Evolutionary conservation across 2,888 invertebrate genomes (phyloP).

Genomic region (Mythimna impura): DNA sequence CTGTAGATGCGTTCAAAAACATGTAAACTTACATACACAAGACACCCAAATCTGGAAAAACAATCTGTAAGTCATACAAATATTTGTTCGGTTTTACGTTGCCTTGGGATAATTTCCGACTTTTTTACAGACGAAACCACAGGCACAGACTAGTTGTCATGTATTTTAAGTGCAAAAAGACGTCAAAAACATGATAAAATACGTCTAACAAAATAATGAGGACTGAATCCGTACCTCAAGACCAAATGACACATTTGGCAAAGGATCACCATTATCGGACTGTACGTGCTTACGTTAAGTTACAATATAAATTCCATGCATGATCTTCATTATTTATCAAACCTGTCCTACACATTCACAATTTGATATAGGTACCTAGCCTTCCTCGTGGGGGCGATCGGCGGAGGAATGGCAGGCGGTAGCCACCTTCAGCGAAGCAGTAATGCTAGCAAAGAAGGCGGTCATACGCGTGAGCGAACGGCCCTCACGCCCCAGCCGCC

Average conservation of each 20-base stretch:
- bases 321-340: conserved; percentile 3
- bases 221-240: conserved; percentile 9
- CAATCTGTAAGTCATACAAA: not conserved
- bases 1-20: too few species aligned
- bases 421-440: too few species aligned
- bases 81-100: not conserved
- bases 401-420: too few species aligned
- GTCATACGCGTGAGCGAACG: too few species aligned
- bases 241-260: conserved; percentile 59
- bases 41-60: not conserved
- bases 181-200: not conserved
- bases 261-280: conserved; percentile 1
- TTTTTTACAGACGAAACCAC: too few species aligned
- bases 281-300: conserved; percentile 11
- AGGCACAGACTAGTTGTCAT: too few species aligned
- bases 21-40: not conserved
- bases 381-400: too few species aligned
- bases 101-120: too few species aligned
- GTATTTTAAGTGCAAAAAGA: too few species aligned
- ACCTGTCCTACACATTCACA: conserved; percentile 12
- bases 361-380: conserved; percentile 3
- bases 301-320: conserved; percentile 46
- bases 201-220: not conserved
- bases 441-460: too few species aligned
- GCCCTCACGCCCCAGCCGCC: too few species aligned